Percentiles rank a stretch among this genome's conserved stretches.
Evolutionary conservation across 2,797 vertebrate genomes (phyloP).

Genomic region (Eulemur rubriventer): DNA sequence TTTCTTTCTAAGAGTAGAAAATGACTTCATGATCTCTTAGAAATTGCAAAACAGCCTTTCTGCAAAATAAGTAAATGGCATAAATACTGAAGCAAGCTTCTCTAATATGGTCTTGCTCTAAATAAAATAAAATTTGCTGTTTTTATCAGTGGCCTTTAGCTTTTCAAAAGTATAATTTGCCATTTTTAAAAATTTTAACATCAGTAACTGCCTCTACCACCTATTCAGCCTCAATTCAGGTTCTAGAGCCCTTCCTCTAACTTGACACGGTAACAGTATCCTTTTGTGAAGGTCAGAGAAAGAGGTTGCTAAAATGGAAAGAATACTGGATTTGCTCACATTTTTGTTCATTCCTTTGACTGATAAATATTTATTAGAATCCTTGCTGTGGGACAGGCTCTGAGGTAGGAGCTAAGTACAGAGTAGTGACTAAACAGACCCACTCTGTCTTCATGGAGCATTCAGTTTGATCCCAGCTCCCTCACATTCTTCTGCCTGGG

Average conservation of each 20-base stretch:
- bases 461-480: neutral
- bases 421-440: neutral
- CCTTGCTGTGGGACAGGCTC: neutral
- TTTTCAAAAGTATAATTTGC: neutral
- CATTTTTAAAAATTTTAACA: neutral
- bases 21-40: neutral
- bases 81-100: neutral
- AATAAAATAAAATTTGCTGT: neutral
- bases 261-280: too few relatives aligned
- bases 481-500: neutral
- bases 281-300: neutral
- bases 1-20: conserved; percentile 4
- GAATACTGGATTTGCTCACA: neutral
- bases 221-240: neutral
- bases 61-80: neutral
- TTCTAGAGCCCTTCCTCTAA: neutral
- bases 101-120: neutral
- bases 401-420: neutral
- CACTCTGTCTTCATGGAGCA: neutral
- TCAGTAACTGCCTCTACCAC: neutral
- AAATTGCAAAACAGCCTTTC: neutral
- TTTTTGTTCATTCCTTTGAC: neutral
- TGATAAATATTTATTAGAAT: neutral
- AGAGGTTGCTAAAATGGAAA: neutral
- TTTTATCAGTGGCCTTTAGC: neutral